These are phyloP conservation scores for Sarcophaga variegata DNA, from an alignment of 2,888 invertebrate species.

Conservation along the genomic window DNA sequence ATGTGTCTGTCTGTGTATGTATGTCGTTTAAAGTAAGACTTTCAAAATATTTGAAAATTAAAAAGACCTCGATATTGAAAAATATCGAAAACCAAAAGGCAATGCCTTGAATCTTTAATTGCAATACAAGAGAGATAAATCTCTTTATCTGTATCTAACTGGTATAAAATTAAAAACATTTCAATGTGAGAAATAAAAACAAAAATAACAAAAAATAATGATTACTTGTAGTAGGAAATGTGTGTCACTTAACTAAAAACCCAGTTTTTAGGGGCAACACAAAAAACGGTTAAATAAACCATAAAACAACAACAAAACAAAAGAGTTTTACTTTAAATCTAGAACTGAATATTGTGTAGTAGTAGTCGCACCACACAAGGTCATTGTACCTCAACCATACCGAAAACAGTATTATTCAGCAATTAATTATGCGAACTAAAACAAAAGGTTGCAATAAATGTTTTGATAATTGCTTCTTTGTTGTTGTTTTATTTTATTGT, in stretches of 20 bases:
- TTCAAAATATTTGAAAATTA: slow-evolving; percentile 1
- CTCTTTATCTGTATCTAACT: too few species aligned
- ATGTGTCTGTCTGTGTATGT: slow-evolving; percentile 2
- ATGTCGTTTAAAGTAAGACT: not conserved
- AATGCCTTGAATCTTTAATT: slow-evolving; percentile 14
- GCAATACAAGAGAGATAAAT: slow-evolving; percentile 19
- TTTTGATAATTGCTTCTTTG: slow-evolving; percentile 6
- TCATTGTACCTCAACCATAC: slow-evolving; percentile 24
- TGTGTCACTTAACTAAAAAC: slow-evolving; percentile 22
- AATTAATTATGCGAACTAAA: not conserved
- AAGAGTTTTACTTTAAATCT: not conserved
- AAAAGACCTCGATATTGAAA: slow-evolving; percentile 57
- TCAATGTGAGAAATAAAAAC: slow-evolving; percentile 17
- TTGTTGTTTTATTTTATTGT: too few species aligned
- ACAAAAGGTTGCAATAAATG: slow-evolving; percentile 12
- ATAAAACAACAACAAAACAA: slow-evolving; percentile 6
- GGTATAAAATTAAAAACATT: slow-evolving; percentile 13
- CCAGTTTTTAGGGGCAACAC: not conserved
- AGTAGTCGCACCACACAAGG: slow-evolving; percentile 6
- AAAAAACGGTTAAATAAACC: not conserved
- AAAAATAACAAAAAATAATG: slow-evolving; percentile 3
- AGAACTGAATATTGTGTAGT: slow-evolving; percentile 8
- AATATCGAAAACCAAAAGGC: slow-evolving; percentile 36
- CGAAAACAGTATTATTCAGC: slow-evolving; percentile 19
- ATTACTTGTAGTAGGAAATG: slow-evolving; percentile 3